These are phyloP conservation scores for Lucilia sericata DNA, from an alignment of 1,140 invertebrate species.

Conservation along the genomic window DNA sequence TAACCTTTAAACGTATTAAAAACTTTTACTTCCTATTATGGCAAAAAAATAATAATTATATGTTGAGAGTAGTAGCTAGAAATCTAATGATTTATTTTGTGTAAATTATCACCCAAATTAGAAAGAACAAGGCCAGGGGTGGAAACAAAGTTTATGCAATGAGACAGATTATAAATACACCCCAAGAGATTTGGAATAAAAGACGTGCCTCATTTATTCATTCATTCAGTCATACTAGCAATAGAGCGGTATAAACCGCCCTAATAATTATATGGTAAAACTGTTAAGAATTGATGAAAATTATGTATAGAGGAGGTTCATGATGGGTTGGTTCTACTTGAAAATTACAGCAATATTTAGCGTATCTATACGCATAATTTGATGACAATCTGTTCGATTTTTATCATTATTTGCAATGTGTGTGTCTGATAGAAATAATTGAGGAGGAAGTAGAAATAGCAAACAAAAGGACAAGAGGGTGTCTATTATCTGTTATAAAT, in stretches of 20 bases:
- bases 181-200: not conserved
- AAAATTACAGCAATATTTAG: constrained; percentile 26
- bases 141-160: constrained; percentile 17
- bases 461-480: not conserved
- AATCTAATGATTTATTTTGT: constrained; percentile 43
- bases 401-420: not conserved
- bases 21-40: not conserved
- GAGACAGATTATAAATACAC: constrained; percentile 18
- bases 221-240: not conserved
- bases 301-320: not conserved
- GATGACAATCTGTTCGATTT: constrained; percentile 42
- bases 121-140: constrained; percentile 5
- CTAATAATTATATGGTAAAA: constrained; percentile 42
- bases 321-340: constrained; percentile 9
- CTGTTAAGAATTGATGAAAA: constrained; percentile 31
- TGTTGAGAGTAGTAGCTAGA: not conserved
- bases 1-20: constrained; percentile 18
- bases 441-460: not conserved
- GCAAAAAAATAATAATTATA: not conserved
- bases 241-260: not conserved
- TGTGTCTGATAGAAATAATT: not conserved
- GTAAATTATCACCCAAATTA: constrained; percentile 39
- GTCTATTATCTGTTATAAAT: constrained; percentile 17
- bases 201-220: constrained; percentile 22
- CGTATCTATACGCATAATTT: constrained; percentile 43